These are phyloP conservation scores for Catostylus mosaicus DNA, from an alignment of 30 jellyfish, hydroid and myxozoan species.

Conservation along the genomic window DNA sequence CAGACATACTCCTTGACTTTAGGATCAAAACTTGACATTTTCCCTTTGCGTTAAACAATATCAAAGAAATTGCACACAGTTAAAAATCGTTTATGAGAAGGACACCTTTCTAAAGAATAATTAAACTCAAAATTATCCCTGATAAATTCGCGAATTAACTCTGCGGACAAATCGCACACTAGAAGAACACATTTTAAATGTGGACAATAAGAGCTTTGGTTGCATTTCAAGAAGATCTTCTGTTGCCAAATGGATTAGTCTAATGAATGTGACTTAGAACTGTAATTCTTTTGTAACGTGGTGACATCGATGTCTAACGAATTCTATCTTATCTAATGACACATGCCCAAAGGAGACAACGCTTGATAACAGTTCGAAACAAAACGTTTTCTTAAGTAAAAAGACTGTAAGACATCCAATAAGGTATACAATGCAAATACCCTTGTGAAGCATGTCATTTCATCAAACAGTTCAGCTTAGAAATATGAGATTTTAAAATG, in stretches of 20 bases:
- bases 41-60: no score
- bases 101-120: background rate
- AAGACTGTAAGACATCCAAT: background rate
- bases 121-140: background rate
- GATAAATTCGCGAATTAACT: background rate
- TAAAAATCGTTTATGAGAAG: background rate
- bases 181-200: background rate
- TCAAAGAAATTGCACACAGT: background rate
- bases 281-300: constrained; percentile 10
- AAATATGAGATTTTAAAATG: no score
- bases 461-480: no score
- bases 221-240: background rate
- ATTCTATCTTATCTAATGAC: background rate
- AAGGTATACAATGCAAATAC: background rate
- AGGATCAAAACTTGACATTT: no score
- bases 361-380: no score
- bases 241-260: constrained; percentile 31
- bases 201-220: constrained; percentile 20
- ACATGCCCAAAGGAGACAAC: no score
- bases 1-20: no score
- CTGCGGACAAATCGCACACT: constrained; percentile 1
- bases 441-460: no score
- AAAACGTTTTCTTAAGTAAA: background rate
- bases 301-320: background rate
- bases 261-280: constrained; percentile 33